Evolutionary conservation across 2,888 invertebrate genomes (phyloP), one percentile per base, ranked within the genome.

Genomic region (Tenodera sinensis): DNA sequence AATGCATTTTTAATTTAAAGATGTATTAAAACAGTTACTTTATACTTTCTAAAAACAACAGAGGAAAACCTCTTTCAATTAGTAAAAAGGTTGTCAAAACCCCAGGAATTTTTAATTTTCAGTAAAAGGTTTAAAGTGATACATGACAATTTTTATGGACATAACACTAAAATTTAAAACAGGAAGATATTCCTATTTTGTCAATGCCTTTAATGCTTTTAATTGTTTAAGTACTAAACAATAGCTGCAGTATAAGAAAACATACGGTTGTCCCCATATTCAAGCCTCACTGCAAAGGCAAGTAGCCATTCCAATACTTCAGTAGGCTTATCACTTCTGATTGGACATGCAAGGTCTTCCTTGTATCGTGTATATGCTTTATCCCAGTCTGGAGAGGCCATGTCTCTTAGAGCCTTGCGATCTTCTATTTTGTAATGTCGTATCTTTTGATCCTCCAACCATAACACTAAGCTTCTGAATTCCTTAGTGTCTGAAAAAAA

Each of bases 391-490:
- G 93, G 91, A 20, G 95, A 95, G 81, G 94, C 94, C 2, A 96
- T 95, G 91, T 96, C 95, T 84, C 97, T 95, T n/a, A 99, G 93
- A 0, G 94, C 94, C 91, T 95, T 95, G 20, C 98, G 94, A 91
- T 97, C 97, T 92, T 98, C 97, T 89, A 97, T 96, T 92, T 96
- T 96, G 91, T 98, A 98, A 91, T 96, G 96, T 20, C 98, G 96
- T 91, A 99, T 98, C 93, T 98, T 98, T 93, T 98, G 98, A 92
- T 98, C 97, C 93, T 99, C 99, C 89, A 99, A 93, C 99, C 99
- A 99, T 1, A 97, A 93, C 30, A 98, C 95, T 34, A 98, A 94
- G 92, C 96, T 97, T 87, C 97, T 95, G 92, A 97, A 97, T 92
- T 97, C 96, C 90, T 95, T 95, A 91, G 96, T 95, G 94, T 98